Percentiles rank a stretch among this genome's conserved stretches.
phyloP scores from a whole-genome alignment of 2,113 vertebrate genomes.

The Mustela nigripes region DNA sequence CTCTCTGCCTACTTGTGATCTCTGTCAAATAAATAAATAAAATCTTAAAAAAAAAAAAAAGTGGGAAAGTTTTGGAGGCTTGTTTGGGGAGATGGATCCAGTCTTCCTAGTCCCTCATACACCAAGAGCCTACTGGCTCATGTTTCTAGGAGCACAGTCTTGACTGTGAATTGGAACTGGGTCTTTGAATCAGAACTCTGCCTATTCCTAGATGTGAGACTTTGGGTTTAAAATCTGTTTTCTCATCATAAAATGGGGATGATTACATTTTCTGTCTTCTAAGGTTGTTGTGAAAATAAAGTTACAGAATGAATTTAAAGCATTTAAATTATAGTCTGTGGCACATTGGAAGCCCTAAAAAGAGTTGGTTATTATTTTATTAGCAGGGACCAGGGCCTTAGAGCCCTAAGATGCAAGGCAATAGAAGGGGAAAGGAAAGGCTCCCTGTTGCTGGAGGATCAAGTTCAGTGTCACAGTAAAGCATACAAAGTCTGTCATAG shows the following conservation, averaged over 20 bases:
- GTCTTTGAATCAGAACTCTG: neutral
- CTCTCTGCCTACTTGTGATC: no score
- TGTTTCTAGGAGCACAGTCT: neutral
- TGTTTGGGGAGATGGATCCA: neutral
- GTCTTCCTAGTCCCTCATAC: neutral
- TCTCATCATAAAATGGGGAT: neutral
- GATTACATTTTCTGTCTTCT: neutral
- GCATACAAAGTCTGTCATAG: neutral
- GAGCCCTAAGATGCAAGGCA: neutral
- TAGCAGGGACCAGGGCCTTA: constrained; percentile 6
- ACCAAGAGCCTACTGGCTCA: neutral
- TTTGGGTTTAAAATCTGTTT: constrained; percentile 19
- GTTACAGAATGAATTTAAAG: neutral
- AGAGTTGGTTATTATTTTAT: constrained; percentile 9
- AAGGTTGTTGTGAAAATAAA: constrained; percentile 37
- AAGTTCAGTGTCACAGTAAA: neutral
- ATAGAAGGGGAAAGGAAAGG: neutral
- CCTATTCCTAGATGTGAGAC: neutral
- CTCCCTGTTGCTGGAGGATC: neutral
- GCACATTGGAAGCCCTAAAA: neutral
- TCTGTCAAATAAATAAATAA: no score
- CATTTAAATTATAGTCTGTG: neutral
- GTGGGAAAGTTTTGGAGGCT: neutral
- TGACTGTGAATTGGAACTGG: neutral
- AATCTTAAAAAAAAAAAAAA: neutral